These are phyloP conservation scores for Microcebus griseorufus DNA, from an alignment of 2,113 vertebrate genomes.

Conservation along the genomic window DNA sequence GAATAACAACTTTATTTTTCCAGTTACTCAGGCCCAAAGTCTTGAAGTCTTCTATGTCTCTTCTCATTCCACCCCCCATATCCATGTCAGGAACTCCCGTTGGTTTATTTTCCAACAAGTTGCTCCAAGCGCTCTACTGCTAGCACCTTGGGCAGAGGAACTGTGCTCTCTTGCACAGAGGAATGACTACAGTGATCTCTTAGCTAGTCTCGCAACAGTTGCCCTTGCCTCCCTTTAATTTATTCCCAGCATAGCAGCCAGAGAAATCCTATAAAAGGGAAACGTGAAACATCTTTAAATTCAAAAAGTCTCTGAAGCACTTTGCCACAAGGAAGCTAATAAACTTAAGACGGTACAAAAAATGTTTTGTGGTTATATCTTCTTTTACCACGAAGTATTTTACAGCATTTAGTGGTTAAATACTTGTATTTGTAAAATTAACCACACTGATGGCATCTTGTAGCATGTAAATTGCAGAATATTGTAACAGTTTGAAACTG, in stretches of 20 bases:
- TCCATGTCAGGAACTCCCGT: background rate
- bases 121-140: background rate
- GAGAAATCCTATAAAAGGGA: background rate
- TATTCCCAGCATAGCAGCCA: background rate
- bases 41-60: background rate
- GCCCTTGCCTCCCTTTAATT: background rate
- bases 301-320: background rate
- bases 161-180: background rate
- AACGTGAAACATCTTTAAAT: background rate
- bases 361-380: background rate
- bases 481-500: background rate
- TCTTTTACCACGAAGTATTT: background rate
- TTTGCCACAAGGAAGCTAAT: background rate
- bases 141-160: background rate
- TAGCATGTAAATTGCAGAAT: background rate
- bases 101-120: background rate
- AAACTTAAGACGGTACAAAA: background rate
- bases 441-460: background rate
- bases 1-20: background rate
- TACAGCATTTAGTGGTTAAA: slow-evolving; percentile 5
- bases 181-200: background rate
- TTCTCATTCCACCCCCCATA: background rate
- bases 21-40: background rate
- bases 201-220: background rate
- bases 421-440: slow-evolving; percentile 6